These are phyloP conservation scores for Xenus cinereus DNA, from an alignment of 2,113 vertebrate genomes.

Conservation along the genomic window DNA sequence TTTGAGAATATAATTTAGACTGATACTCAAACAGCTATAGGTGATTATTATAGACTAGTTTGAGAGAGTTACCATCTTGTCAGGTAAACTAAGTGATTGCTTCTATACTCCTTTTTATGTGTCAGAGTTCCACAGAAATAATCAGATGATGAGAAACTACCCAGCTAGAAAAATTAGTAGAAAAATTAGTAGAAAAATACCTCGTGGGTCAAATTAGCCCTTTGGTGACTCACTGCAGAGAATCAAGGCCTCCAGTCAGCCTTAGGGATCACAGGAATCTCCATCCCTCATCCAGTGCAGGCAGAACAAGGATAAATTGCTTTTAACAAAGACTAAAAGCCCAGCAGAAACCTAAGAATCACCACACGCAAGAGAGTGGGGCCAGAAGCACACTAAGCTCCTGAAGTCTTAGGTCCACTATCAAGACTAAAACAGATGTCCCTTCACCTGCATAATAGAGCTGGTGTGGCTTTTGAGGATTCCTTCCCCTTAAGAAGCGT, in stretches of 20 bases:
- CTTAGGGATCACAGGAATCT: background rate
- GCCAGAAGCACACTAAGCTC: background rate
- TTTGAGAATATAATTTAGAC: background rate
- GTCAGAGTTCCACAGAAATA: background rate
- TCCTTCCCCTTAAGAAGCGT: background rate
- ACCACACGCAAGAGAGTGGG: fast-evolving
- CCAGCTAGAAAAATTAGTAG: background rate
- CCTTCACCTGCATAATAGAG: background rate
- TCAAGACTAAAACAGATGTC: background rate
- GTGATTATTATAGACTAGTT: background rate
- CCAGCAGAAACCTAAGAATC: background rate
- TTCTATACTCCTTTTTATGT: background rate
- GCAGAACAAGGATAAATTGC: background rate
- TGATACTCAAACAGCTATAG: background rate
- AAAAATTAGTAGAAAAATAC: too few species aligned
- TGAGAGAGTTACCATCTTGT: background rate
- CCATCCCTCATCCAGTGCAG: fast-evolving
- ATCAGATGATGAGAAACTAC: background rate
- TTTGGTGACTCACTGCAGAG: background rate
- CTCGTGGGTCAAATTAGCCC: too few species aligned
- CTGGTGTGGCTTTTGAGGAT: background rate
- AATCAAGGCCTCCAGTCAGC: background rate
- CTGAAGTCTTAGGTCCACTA: background rate
- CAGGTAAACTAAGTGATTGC: background rate
- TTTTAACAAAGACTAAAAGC: background rate